These are phyloP conservation scores for Eristalinus aeneus DNA, from an alignment of 2,888 invertebrate species.

Conservation along the genomic window DNA sequence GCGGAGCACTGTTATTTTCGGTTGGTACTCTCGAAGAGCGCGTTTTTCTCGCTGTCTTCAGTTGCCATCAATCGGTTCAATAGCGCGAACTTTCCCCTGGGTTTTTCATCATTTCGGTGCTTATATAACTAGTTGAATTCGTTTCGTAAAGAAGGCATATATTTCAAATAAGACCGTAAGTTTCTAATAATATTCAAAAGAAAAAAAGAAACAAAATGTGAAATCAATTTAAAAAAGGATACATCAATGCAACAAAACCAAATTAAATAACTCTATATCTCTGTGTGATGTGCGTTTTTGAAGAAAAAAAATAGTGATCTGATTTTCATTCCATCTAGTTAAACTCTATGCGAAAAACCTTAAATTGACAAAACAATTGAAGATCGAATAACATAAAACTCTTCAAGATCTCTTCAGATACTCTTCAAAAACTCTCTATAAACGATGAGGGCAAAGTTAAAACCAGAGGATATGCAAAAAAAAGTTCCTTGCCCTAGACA, in stretches of 20 bases:
- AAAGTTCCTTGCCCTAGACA: not conserved
- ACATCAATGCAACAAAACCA: conserved; percentile 26
- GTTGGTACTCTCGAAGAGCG: conserved; percentile 79
- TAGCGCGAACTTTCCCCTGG: conserved; percentile 80
- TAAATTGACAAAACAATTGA: not conserved
- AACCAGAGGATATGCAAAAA: not conserved
- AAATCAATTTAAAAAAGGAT: conserved; percentile 3
- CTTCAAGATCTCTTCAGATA: not conserved
- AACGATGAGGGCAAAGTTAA: not conserved
- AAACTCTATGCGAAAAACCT: not conserved
- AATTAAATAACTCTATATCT: conserved; percentile 21
- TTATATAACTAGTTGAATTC: conserved; percentile 66
- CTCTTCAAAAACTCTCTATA: not conserved
- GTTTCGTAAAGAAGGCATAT: conserved; percentile 68
- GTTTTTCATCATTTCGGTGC: conserved; percentile 69
- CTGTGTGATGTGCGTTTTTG: not conserved
- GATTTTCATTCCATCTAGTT: not conserved
- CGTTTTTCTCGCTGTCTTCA: conserved; percentile 80
- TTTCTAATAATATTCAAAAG: conserved; percentile 36
- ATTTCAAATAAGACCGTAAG: conserved; percentile 68
- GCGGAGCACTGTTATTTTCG: conserved; percentile 79
- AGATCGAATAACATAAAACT: not conserved
- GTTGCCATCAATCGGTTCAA: conserved; percentile 81
- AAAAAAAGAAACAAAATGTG: conserved; percentile 22
- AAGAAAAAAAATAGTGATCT: not conserved